Evolutionary conservation across 2,113 vertebrate species (phyloP).

Genomic region (Anhinga anhinga): DNA sequence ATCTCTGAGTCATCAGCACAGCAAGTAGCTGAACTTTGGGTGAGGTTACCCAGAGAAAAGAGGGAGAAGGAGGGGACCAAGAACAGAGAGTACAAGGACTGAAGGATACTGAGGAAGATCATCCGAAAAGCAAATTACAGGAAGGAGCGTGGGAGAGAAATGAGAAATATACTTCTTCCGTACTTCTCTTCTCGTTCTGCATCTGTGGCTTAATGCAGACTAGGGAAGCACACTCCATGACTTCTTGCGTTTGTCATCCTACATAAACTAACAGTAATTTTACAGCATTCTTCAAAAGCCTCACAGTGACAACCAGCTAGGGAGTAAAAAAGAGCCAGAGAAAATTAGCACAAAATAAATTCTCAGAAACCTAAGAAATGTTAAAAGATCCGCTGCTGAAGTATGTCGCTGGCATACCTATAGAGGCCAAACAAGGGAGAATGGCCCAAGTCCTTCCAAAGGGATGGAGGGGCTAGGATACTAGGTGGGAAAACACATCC

Average conservation of each 20-base stretch:
- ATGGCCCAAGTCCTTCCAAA: not conserved
- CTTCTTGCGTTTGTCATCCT: not conserved
- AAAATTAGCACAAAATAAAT: not conserved
- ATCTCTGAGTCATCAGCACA: not conserved
- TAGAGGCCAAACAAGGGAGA: not conserved
- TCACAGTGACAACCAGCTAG: not conserved
- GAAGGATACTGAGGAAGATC: not conserved
- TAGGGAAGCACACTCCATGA: not conserved
- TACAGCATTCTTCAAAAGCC: not conserved
- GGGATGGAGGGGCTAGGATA: not conserved
- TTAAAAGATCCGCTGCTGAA: not conserved
- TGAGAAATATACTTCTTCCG: not conserved
- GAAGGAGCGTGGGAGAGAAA: not conserved
- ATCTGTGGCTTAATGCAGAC: not conserved
- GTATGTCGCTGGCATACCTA: no score
- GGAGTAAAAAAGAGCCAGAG: not conserved
- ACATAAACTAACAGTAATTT: not conserved
- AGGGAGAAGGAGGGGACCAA: not conserved
- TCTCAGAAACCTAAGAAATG: not conserved
- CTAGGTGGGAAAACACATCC: not conserved
- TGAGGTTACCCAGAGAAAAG: not conserved
- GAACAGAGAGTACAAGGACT: not conserved
- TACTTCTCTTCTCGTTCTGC: not conserved
- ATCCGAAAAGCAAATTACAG: not conserved
- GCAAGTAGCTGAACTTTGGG: not conserved